These are phyloP conservation scores for Leptinotarsa tumamoca DNA, from an alignment of 2,888 invertebrate genomes.

Conservation along the genomic window DNA sequence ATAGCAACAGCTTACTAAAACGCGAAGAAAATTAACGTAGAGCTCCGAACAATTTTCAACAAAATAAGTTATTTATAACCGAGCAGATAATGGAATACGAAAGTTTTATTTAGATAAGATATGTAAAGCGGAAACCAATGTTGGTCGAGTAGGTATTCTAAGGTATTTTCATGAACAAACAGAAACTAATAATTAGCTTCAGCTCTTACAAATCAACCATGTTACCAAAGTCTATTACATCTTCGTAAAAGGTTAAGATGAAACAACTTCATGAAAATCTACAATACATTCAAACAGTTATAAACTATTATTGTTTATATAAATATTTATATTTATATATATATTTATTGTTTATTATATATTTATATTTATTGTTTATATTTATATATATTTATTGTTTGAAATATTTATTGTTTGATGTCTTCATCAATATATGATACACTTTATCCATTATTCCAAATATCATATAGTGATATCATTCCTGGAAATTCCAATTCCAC, in stretches of 20 bases:
- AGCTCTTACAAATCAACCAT: neutral
- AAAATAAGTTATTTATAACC: constrained; percentile 26
- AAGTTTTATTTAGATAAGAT: constrained; percentile 23
- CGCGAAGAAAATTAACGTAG: neutral
- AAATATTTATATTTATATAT: no score
- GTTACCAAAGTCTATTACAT: neutral
- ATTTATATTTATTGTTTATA: no score
- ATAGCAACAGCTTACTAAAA: constrained; percentile 8
- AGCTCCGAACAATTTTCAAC: constrained; percentile 9
- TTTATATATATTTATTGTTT: no score
- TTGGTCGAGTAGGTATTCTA: constrained; percentile 23
- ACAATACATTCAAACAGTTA: no score
- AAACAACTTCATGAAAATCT: no score
- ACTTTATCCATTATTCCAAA: neutral
- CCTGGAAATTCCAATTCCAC: no score
- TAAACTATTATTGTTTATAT: no score
- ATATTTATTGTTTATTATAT: no score
- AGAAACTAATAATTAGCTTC: neutral
- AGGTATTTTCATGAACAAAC: constrained; percentile 13
- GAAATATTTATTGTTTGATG: neutral
- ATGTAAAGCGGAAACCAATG: constrained; percentile 29
- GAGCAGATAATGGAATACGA: constrained; percentile 21
- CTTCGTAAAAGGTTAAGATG: no score
- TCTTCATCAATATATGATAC: neutral
- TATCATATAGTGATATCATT: no score